phyloP scores from a whole-genome alignment of 2,888 invertebrate genomes.

The Malacosoma neustria region DNA sequence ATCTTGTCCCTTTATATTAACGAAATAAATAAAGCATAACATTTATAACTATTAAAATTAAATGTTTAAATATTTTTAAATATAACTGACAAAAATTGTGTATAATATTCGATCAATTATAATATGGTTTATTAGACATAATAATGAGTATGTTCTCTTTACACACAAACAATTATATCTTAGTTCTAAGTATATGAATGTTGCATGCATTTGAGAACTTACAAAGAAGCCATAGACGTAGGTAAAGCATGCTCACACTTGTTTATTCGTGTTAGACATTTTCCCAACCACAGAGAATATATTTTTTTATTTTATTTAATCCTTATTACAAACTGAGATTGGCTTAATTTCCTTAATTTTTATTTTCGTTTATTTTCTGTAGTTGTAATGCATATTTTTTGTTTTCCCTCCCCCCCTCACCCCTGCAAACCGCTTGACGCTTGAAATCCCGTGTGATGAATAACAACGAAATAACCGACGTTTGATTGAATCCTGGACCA shows the following conservation, averaged over 20 bases:
- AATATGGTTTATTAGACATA: too few relatives aligned
- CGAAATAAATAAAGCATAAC: too few relatives aligned
- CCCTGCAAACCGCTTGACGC: conserved; percentile 70
- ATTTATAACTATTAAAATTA: too few relatives aligned
- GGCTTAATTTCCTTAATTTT: conserved; percentile 20
- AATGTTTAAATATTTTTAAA: too few relatives aligned
- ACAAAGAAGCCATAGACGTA: conserved; percentile 64
- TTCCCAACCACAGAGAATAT: conserved; percentile 63
- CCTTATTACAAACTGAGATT: conserved; percentile 18
- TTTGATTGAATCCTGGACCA: conserved; percentile 20
- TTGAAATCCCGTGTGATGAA: conserved; percentile 69
- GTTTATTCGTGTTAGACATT: conserved; percentile 65
- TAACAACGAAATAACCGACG: conserved; percentile 39
- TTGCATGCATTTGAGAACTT: conserved; percentile 28
- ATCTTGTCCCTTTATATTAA: too few relatives aligned
- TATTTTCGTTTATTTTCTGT: conserved; percentile 55
- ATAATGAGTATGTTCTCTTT: background rate
- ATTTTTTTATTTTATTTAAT: conserved; percentile 19
- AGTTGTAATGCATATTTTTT: conserved; percentile 75
- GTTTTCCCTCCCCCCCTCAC: conserved; percentile 49
- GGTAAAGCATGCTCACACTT: conserved; percentile 44
- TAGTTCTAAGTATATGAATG: conserved; percentile 29
- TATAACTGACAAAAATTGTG: too few relatives aligned
- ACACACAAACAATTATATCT: conserved; percentile 2
- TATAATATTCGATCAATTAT: too few relatives aligned